Conservation (phyloP, 2,113 vertebrate species). For the Tachycineta bicolor region DNA sequence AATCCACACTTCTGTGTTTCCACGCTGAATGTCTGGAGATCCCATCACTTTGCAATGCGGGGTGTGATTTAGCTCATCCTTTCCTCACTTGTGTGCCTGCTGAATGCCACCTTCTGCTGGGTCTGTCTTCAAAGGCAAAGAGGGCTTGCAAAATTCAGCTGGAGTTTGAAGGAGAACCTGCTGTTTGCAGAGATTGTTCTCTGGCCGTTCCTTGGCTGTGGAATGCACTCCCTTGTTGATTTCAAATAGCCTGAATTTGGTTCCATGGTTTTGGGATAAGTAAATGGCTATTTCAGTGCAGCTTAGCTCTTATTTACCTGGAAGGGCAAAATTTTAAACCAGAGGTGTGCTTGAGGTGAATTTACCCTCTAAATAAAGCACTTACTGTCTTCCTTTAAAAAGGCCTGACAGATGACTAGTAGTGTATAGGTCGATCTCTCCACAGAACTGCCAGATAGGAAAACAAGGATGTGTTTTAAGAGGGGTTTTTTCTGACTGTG, state of each 20-base stretch:
- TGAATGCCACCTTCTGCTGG: accelerated
- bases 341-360: neutral
- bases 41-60: neutral
- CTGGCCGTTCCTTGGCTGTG: neutral
- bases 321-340: neutral
- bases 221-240: accelerated
- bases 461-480: neutral
- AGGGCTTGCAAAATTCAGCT: neutral
- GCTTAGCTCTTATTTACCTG: neutral
- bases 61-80: neutral
- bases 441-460: neutral
- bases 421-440: neutral
- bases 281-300: neutral
- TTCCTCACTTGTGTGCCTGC: neutral
- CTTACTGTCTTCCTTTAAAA: neutral
- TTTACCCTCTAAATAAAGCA: neutral
- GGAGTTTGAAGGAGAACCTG: neutral
- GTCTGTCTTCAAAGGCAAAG: neutral
- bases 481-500: neutral
- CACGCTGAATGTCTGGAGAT: neutral
- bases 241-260: neutral
- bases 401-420: neutral
- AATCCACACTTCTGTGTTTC: accelerated
- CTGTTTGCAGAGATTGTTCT: neutral
- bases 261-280: neutral